phyloP scores from a whole-genome alignment of 2,797 vertebrate genomes.

The Siniperca scherzeri region DNA sequence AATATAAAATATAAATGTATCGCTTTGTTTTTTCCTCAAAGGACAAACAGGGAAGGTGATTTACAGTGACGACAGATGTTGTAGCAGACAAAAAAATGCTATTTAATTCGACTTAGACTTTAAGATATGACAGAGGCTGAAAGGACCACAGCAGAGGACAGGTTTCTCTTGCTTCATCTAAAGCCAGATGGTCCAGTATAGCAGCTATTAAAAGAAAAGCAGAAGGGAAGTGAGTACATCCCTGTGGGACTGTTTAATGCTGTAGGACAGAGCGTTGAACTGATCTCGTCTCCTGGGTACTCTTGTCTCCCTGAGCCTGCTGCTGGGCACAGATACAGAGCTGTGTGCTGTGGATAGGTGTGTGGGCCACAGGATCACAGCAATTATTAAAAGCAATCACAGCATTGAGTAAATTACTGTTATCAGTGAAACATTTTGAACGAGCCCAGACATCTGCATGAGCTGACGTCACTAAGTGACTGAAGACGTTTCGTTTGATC shows the following conservation, averaged over 20 bases:
- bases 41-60: not conserved
- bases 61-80: constrained; percentile 3
- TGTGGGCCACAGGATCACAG: constrained; percentile 48
- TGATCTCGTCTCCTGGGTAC: constrained; percentile 51
- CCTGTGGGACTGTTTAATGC: constrained; percentile 59
- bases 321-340: constrained; percentile 42
- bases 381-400: constrained; percentile 57
- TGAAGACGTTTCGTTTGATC: constrained; percentile 53
- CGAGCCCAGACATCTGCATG: constrained; percentile 30
- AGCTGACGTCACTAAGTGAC: constrained; percentile 36
- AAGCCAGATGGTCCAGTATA: constrained; percentile 38
- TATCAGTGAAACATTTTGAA: constrained; percentile 44
- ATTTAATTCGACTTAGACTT: not conserved
- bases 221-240: constrained; percentile 44
- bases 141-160: constrained; percentile 27
- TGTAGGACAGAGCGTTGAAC: constrained; percentile 57
- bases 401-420: constrained; percentile 54
- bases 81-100: not conserved
- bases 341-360: constrained; percentile 32
- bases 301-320: constrained; percentile 61
- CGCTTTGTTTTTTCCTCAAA: not conserved
- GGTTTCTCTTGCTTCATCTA: constrained; percentile 37
- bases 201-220: constrained; percentile 57
- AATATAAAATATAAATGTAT: not conserved
- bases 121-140: constrained; percentile 19